Percentiles rank a stretch among this genome's conserved stretches.
Evolutionary conservation across 2,888 invertebrate species (phyloP).

Genomic region (Amaurobius ferox): DNA sequence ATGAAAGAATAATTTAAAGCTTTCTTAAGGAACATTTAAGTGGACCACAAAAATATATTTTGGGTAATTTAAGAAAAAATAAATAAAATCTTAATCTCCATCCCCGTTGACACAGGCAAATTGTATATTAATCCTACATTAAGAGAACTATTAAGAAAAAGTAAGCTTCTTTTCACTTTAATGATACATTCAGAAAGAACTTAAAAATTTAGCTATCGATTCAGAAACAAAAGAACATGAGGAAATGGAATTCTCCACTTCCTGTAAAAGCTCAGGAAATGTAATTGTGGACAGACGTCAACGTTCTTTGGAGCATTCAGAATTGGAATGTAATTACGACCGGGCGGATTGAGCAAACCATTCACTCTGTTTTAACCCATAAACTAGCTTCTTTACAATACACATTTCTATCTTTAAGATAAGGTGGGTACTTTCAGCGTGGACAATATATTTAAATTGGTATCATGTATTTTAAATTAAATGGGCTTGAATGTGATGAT

Average conservation of each 20-base stretch:
- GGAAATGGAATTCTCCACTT: slow-evolving; percentile 20
- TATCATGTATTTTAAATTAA: too few relatives aligned
- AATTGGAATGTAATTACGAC: slow-evolving; percentile 43
- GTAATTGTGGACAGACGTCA: slow-evolving; percentile 60
- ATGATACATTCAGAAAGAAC: background rate
- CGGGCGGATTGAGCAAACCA: slow-evolving; percentile 4
- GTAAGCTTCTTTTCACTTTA: background rate
- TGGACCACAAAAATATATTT: too few relatives aligned
- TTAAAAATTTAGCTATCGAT: background rate
- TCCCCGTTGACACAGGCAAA: too few relatives aligned
- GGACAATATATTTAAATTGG: too few relatives aligned
- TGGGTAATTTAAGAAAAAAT: too few relatives aligned
- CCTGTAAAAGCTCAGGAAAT: slow-evolving; percentile 36
- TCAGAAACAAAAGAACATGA: slow-evolving; percentile 33
- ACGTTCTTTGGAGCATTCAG: slow-evolving; percentile 28
- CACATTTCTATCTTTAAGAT: background rate
- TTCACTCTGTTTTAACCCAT: slow-evolving; percentile 49
- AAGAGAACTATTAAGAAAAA: too few relatives aligned
- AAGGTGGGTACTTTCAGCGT: background rate
- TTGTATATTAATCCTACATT: too few relatives aligned
- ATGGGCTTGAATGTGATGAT: too few relatives aligned
- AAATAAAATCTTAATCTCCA: too few relatives aligned
- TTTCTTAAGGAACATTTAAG: too few relatives aligned
- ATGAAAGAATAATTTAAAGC: too few relatives aligned
- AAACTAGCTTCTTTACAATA: background rate